These are phyloP conservation scores for Lucifuga dentata DNA, from an alignment of 2,113 vertebrate genomes.

Conservation along the genomic window DNA sequence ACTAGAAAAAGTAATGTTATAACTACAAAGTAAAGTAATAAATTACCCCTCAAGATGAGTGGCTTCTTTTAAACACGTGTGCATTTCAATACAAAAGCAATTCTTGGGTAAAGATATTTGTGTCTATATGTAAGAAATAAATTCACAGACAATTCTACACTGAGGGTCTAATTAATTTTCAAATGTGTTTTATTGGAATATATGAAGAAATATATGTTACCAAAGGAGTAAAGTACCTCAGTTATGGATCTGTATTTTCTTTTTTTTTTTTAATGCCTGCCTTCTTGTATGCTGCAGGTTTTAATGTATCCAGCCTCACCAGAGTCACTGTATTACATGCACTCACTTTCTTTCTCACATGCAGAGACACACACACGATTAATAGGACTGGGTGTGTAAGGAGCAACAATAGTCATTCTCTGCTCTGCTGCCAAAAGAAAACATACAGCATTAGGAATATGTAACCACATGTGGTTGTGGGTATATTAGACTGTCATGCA, in stretches of 20 bases:
- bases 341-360: conserved; percentile 31
- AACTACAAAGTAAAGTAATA: no score
- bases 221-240: background rate
- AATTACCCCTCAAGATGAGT: no score
- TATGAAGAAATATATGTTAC: no score
- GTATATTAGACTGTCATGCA: conserved; percentile 42
- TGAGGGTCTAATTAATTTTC: background rate
- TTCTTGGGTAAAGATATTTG: no score
- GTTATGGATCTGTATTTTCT: conserved; percentile 8
- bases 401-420: conserved; percentile 63
- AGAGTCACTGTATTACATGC: conserved; percentile 13
- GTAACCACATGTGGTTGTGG: conserved; percentile 50
- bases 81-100: background rate
- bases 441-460: conserved; percentile 42
- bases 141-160: no score
- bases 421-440: conserved; percentile 55
- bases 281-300: conserved; percentile 32
- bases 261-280: conserved; percentile 4
- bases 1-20: background rate
- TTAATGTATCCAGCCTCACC: no score
- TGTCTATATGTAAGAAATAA: no score
- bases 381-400: conserved; percentile 53
- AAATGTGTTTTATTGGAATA: background rate
- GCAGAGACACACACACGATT: conserved; percentile 49
- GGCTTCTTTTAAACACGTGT: background rate